Percentiles rank a stretch among this genome's conserved stretches.
Conservation (phyloP, 2,113 vertebrate species). For the Serinus canaria region DNA sequence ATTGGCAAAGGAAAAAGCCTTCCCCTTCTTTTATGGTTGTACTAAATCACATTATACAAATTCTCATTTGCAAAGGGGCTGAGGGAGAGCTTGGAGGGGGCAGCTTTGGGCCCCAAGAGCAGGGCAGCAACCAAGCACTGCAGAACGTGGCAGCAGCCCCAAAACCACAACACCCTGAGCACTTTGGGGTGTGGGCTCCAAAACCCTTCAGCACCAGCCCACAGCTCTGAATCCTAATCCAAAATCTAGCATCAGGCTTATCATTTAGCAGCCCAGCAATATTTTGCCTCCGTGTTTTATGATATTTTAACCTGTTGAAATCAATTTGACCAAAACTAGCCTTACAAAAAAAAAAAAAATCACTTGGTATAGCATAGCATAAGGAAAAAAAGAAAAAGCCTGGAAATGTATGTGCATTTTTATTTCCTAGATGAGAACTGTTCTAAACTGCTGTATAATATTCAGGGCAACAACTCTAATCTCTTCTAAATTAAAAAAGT, state of each 20-base stretch:
- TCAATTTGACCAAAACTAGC: neutral
- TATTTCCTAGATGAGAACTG: neutral
- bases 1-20: neutral
- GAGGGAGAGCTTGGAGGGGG: neutral
- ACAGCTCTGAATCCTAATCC: neutral
- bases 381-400: neutral
- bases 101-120: neutral
- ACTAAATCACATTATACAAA: fast-evolving
- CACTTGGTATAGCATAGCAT: neutral
- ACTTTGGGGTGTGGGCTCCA: neutral
- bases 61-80: neutral
- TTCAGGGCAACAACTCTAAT: neutral
- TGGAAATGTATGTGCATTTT: neutral
- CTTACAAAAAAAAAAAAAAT: neutral
- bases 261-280: neutral
- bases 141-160: neutral
- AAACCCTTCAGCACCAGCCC: neutral
- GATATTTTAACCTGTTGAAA: neutral
- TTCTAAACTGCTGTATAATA: neutral
- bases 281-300: neutral
- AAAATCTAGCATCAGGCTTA: neutral
- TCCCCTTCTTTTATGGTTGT: neutral
- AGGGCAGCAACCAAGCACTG: neutral
- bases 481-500: conserved; percentile 11
- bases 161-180: neutral